Conservation (phyloP, 2,888 invertebrate genomes). For the Temnothorax unifasciatus region DNA sequence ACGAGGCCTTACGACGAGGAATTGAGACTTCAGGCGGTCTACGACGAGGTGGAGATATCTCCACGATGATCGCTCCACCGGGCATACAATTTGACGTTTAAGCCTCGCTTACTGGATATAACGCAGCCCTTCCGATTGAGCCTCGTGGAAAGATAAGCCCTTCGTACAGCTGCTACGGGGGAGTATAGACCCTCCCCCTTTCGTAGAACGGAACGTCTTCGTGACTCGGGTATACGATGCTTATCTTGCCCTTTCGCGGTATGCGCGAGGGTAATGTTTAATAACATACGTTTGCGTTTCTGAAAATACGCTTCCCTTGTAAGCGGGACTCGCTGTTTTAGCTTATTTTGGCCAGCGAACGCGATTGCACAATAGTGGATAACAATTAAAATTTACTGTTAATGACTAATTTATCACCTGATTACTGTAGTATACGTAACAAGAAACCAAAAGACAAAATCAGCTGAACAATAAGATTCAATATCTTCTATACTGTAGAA, state of each 20-base stretch:
- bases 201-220: conserved; percentile 29
- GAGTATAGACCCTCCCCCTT: conserved; percentile 16
- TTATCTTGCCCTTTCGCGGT: conserved; percentile 49
- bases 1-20: conserved; percentile 42
- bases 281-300: conserved; percentile 49
- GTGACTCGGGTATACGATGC: conserved; percentile 31
- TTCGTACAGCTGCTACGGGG: conserved; percentile 60
- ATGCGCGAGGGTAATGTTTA: conserved; percentile 53
- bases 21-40: conserved; percentile 73
- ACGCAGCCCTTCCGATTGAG: conserved; percentile 57
- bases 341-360: neutral
- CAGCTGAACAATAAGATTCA: neutral
- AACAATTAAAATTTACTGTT: neutral
- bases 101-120: conserved; percentile 61
- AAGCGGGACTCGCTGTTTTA: neutral
- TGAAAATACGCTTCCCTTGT: conserved; percentile 5
- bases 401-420: neutral
- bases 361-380: neutral
- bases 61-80: conserved; percentile 57
- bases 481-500: neutral
- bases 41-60: conserved; percentile 60
- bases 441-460: neutral
- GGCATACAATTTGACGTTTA: conserved; percentile 68
- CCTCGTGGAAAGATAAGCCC: conserved; percentile 60
- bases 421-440: neutral